These are phyloP conservation scores for Tautogolabrus adspersus DNA, from an alignment of 2,113 vertebrate genomes.

Conservation along the genomic window DNA sequence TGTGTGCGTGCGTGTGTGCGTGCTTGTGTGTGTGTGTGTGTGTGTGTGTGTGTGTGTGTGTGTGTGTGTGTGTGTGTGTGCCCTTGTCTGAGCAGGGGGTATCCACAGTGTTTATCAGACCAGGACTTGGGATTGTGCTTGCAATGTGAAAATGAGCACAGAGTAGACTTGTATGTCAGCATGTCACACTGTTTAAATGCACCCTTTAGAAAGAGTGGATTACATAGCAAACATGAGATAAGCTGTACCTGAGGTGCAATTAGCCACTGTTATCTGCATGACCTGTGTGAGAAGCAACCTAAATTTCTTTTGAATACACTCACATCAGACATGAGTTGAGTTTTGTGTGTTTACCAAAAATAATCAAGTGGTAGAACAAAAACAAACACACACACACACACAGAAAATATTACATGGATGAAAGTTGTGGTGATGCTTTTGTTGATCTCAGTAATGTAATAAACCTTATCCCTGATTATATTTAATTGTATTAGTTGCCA, in stretches of 20 bases:
- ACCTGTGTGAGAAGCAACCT: background rate
- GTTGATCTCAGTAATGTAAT: background rate
- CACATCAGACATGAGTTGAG: background rate
- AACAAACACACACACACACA: too few relatives aligned
- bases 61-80: constrained; percentile 5
- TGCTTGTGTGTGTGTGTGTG: too few relatives aligned
- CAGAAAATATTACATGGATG: too few relatives aligned
- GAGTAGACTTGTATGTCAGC: constrained; percentile 4
- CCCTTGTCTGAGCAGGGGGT: too few relatives aligned
- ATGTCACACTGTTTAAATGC: constrained; percentile 24
- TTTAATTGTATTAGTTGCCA: too few relatives aligned
- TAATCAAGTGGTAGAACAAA: background rate
- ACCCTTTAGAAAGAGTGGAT: constrained; percentile 16
- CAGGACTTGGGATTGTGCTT: background rate
- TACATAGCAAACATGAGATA: constrained; percentile 57
- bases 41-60: background rate
- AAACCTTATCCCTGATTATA: background rate
- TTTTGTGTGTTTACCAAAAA: background rate
- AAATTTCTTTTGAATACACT: background rate
- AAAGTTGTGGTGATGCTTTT: background rate
- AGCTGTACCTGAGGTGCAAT: background rate
- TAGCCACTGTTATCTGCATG: constrained; percentile 14
- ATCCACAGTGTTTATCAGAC: background rate
- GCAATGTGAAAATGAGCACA: constrained; percentile 29
- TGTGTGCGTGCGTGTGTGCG: background rate